Base-by-base conservation (phyloP, 2,797 vertebrate species). In the Anniella stebbinsi region DNA sequence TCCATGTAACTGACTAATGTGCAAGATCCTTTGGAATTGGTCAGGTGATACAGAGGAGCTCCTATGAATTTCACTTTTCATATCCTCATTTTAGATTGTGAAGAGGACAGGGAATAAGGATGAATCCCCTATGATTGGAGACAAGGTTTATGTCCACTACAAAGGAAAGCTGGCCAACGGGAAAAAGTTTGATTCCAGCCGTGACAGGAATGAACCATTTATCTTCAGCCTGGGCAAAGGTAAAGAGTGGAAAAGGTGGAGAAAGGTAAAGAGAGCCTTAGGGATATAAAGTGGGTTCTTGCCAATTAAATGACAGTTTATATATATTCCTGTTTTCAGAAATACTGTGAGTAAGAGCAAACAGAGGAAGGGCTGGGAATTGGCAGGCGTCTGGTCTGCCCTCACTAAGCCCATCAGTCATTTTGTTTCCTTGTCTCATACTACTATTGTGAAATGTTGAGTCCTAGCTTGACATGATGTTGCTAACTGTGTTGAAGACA, bases 121-220 rank as follows among this genome's bases (percentile, higher is more conserved):
- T 33, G 98, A 98, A 76, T 96, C 63, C 33, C 99, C 99, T 15
- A 99, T 99, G 98, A 98, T 99, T 0, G 99, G 98, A 86, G 99
- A 99, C 97, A 98, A 96, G 96, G 98, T 99, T 90, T 98, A 97
- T 0, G 98, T 99, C 91, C 99, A 99, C 96, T 99, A 99, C 97
- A 99, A 98, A 87, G 99, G 99, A 87, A 98, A 96, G 93, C 87
- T 99, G 93, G 97, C 98, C 92, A 98, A 96, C 2, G 99, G 99
- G 45, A 98, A 98, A 95, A 99, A 98, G 91, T 99, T 99, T 85
- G 99, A 99, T 96, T 99, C 98, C 95, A 99, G 98, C 96, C 97
- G 97, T 0, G 98, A 99, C 67, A 98, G 98, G 89, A 98, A 98
- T 0, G 98, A 99, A 75, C 97, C 98, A 75, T 99, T 99, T 93